These are phyloP conservation scores for Rhopalosiphum padi DNA, from an alignment of 1,140 invertebrate species.

Conservation along the genomic window DNA sequence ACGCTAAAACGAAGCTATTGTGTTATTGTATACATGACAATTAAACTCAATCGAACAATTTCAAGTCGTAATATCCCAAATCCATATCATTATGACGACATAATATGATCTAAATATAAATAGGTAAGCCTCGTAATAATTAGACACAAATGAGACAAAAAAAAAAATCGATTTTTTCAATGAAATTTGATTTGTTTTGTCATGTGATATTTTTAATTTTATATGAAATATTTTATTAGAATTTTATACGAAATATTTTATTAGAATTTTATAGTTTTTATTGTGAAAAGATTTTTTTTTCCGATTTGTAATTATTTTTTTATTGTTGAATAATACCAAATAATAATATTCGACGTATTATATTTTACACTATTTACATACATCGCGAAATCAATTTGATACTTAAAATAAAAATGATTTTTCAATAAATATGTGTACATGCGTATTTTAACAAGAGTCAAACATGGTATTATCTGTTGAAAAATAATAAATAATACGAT, in stretches of 20 bases:
- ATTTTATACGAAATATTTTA: background rate
- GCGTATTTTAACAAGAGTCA: too few relatives aligned
- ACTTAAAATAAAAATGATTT: too few relatives aligned
- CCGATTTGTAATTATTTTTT: too few relatives aligned
- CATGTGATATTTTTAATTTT: constrained; percentile 3
- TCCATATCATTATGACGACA: background rate
- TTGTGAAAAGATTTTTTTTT: background rate
- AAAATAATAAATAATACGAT: too few relatives aligned
- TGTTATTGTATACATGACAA: constrained; percentile 70
- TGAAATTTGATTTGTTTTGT: background rate
- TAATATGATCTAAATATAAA: too few relatives aligned
- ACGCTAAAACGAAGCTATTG: constrained; percentile 78
- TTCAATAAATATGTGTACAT: too few relatives aligned
- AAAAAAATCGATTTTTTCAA: background rate
- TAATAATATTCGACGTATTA: too few relatives aligned
- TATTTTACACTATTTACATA: too few relatives aligned
- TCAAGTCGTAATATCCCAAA: background rate
- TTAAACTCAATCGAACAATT: background rate
- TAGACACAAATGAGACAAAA: background rate
- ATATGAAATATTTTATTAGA: background rate
- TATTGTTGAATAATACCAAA: too few relatives aligned
- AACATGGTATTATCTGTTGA: too few relatives aligned
- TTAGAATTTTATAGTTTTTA: background rate
- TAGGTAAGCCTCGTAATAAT: too few relatives aligned
- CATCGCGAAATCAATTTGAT: too few relatives aligned